A percentile compares a stretch with the other conserved stretches of the same genome.
Conservation (phyloP, 2,113 vertebrate species). For the Gymnorhina tibicen region DNA sequence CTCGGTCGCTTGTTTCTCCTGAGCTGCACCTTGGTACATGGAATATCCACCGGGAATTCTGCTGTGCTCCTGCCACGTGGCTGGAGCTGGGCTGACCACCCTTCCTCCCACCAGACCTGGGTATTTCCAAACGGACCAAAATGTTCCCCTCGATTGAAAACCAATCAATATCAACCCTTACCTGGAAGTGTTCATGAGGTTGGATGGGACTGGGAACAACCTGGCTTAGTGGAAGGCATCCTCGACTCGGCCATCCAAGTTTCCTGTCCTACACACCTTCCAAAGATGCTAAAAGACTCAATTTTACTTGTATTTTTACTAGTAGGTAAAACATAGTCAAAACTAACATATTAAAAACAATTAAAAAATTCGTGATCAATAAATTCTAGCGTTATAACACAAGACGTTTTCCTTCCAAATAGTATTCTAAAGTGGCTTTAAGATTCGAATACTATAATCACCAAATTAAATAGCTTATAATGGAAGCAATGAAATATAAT, state of each 20-base stretch:
- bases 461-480: slow-evolving; percentile 37
- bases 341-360: neutral
- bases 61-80: neutral
- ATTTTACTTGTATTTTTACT: neutral
- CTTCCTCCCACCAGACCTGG: neutral
- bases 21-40: neutral
- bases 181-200: neutral
- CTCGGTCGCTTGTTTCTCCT: neutral
- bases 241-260: neutral
- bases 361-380: neutral
- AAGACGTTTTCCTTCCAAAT: neutral
- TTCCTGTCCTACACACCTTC: neutral
- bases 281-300: neutral
- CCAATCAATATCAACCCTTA: neutral
- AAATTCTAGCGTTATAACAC: neutral
- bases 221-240: neutral
- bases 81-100: neutral
- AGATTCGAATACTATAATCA: slow-evolving; percentile 3
- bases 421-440: neutral
- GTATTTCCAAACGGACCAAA: neutral
- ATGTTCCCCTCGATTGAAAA: neutral
- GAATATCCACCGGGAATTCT: neutral
- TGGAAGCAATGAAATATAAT: neutral
- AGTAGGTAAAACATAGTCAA: neutral
- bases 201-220: neutral